A percentile compares a stretch with the other conserved stretches of the same genome.
phyloP scores from a whole-genome alignment of 2,113 vertebrate genomes.

The Notechis scutatus region DNA sequence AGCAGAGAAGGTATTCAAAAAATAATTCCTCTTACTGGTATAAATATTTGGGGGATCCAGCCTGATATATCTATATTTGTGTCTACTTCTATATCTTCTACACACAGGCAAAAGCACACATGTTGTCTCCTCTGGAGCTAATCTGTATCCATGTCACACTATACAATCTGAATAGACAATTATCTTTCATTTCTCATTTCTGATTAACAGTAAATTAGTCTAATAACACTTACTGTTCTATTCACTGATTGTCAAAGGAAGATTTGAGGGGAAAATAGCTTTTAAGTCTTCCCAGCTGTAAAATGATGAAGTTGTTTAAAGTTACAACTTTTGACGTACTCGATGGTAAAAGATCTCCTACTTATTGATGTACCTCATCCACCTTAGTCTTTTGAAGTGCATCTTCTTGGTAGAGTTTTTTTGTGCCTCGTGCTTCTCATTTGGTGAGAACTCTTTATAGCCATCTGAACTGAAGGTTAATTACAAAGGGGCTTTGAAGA shows the following conservation, averaged over 20 bases:
- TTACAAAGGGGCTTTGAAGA: not conserved
- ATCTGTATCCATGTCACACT: slow-evolving; percentile 58
- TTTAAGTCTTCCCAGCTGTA: slow-evolving; percentile 65
- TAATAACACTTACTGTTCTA: slow-evolving; percentile 70
- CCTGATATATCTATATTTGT: not conserved
- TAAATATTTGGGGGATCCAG: slow-evolving; percentile 19
- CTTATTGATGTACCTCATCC: slow-evolving; percentile 5
- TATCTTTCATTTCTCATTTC: slow-evolving; percentile 68
- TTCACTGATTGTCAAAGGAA: slow-evolving; percentile 67
- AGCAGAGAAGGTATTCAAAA: not conserved
- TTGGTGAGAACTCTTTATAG: not conserved
- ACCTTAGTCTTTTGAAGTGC: not conserved
- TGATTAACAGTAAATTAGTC: slow-evolving; percentile 67
- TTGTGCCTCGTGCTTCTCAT: not conserved
- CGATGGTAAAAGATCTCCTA: slow-evolving; percentile 44
- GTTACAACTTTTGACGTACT: slow-evolving; percentile 59
- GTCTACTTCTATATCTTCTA: not conserved
- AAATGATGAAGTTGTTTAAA: slow-evolving; percentile 61
- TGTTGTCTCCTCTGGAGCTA: slow-evolving; percentile 28
- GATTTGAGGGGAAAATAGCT: slow-evolving; percentile 66
- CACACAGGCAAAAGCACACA: not conserved
- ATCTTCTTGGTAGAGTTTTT: not conserved
- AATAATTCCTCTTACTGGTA: not conserved
- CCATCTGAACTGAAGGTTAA: not conserved
- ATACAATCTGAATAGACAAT: slow-evolving; percentile 62